phyloP scores from a whole-genome alignment of 37 sponge, comb jelly and placozoan species.

The Beroe forskalii region DNA sequence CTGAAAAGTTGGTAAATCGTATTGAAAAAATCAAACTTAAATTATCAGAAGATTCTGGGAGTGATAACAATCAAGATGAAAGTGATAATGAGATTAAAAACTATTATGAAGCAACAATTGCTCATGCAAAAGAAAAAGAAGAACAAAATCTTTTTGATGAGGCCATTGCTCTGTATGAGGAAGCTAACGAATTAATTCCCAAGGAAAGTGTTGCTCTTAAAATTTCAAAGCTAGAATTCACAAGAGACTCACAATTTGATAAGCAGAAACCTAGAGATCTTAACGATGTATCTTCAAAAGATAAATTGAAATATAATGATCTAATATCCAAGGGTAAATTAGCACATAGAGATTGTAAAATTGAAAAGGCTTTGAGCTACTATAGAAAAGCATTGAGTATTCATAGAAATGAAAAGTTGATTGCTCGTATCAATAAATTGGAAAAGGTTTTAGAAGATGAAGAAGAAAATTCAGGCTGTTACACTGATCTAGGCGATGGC shows the following conservation, averaged over 20 bases:
- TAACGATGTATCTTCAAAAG: not conserved
- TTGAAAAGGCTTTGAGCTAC: conserved; percentile 34
- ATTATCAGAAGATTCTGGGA: not conserved
- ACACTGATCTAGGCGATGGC: conserved; percentile 52
- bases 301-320: conserved; percentile 44
- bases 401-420: conserved; percentile 18
- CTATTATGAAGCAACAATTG: conserved; percentile 34
- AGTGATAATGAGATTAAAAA: conserved; percentile 2
- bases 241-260: conserved; percentile 12
- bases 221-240: conserved; percentile 19
- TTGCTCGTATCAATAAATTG: conserved; percentile 6
- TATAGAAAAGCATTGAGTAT: conserved; percentile 31
- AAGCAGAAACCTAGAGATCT: not conserved
- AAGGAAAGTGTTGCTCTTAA: not conserved
- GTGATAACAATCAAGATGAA: not conserved
- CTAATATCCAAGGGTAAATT: conserved; percentile 35
- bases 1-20: not conserved
- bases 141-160: conserved; percentile 15
- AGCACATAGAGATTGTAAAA: conserved; percentile 29
- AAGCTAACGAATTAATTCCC: conserved; percentile 31
- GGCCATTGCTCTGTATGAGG: conserved; percentile 42
- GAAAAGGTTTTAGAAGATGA: conserved; percentile 20
- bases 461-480: conserved; percentile 1
- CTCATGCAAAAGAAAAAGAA: conserved; percentile 40
- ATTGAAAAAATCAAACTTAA: not conserved